Evolutionary conservation across 1,140 invertebrate species (phyloP), one percentile per base, ranked within the genome.

Genomic region (Chrysomallon squamiferum): DNA sequence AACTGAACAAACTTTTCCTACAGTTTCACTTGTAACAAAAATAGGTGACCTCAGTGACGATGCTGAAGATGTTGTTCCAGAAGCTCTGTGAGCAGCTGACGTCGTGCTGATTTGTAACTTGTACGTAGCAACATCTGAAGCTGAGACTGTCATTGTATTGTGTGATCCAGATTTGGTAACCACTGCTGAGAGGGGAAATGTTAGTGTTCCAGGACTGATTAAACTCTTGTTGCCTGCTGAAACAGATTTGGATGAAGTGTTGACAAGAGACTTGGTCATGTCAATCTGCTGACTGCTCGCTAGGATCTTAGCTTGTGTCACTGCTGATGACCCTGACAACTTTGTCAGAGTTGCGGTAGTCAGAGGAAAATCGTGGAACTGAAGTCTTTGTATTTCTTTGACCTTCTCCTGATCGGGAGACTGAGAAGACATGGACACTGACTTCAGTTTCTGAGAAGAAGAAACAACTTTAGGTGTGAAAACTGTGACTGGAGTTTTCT

Each of bases 341-440:
- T 38, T 60, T 25, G 69, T 70, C 22, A 73, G 64, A 11, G 70
- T 62, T 7, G 72, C 66, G 18, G 75, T 79, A 3, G 77, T 76
- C 25, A 78, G 47, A 13, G 76, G 74, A 62, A 79, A 80, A 45
- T 80, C 80, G 59, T 75, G 76, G 62, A 74, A 79, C 57, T 82
- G 77, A 27, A 77, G 35, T 62, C 74, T 77, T 38, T 80, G 78
- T 35, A 76, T 64, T 0, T 74, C 74, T 49, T 72, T 72, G 6
- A 73, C 68, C 56, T 70, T 71, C 35, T 74, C 69, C 18, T 69
- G 54, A 30, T 74, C 68, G 22, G 62, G 22, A 27, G 52, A 52
- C 32, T 29, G 56, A 30, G 33, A 35, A 5, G 33, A 20, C 4
- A 32, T 29, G 25, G 15, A 13, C 15, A n/a, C 27, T 47, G 22